Evolutionary conservation across 2,113 vertebrate species (phyloP).

Genomic region (Plectropomus leopardus): DNA sequence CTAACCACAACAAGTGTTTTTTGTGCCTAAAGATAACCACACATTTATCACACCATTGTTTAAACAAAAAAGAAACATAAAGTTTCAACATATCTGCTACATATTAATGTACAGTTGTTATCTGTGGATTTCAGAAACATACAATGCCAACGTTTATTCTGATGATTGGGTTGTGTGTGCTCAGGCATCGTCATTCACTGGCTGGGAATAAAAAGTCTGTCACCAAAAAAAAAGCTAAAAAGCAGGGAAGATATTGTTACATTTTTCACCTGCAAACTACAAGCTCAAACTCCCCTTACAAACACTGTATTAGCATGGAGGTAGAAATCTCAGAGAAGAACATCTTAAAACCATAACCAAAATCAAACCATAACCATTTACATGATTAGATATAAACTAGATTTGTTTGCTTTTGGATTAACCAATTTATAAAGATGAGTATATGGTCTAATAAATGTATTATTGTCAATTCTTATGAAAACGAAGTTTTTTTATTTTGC

Average conservation of each 20-base stretch:
- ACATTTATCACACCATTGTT: no score
- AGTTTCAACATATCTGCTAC: no score
- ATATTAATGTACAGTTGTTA: no score
- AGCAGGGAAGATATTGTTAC: not conserved
- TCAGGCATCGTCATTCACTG: constrained; percentile 3
- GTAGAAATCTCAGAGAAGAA: not conserved
- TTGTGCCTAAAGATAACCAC: no score
- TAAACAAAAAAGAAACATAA: no score
- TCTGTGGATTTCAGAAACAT: no score
- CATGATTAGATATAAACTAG: not conserved
- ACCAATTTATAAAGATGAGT: no score
- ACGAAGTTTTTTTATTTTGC: not conserved
- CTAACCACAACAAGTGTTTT: no score
- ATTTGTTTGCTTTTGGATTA: no score
- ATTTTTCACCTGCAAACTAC: not conserved
- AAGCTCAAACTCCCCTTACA: not conserved
- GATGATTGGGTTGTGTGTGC: no score
- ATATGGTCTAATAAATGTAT: no score
- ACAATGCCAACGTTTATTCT: no score
- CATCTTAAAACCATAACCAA: not conserved
- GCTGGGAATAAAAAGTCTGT: constrained; percentile 4
- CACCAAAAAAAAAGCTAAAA: constrained; percentile 3
- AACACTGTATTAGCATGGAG: not conserved
- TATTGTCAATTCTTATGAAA: not conserved
- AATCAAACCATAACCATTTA: not conserved